These are phyloP conservation scores for Loxodonta africana DNA, from an alignment of 2,113 vertebrate genomes.

Conservation along the genomic window DNA sequence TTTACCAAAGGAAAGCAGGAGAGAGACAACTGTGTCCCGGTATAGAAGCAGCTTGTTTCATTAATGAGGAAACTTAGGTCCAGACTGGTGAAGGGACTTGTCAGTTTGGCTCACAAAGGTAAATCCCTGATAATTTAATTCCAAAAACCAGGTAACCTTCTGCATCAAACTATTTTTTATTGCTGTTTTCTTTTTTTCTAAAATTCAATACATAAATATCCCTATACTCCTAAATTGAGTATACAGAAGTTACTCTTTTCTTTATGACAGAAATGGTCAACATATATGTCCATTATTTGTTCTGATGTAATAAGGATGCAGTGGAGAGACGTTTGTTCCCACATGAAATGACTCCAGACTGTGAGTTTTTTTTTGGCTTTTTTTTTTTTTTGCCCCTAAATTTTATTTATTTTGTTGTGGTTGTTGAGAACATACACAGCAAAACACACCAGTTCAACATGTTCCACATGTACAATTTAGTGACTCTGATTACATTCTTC, in stretches of 20 bases:
- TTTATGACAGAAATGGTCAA: not conserved
- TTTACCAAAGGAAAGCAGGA: not conserved
- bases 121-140: not conserved
- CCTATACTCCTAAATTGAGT: not conserved
- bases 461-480: too few species aligned
- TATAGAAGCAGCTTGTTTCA: not conserved
- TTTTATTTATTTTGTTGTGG: too few species aligned
- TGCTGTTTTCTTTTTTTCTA: not conserved
- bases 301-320: not conserved
- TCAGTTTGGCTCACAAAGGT: not conserved
- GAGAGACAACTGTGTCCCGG: not conserved
- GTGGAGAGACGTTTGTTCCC: too few species aligned
- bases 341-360: not conserved
- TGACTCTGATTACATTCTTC: too few species aligned
- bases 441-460: too few species aligned
- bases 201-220: slow-evolving; percentile 35
- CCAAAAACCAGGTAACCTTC: not conserved
- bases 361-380: not conserved
- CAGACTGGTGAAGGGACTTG: not conserved
- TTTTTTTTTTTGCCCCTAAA: too few species aligned
- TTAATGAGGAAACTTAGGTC: not conserved
- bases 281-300: not conserved
- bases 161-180: slow-evolving; percentile 7
- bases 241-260: not conserved
- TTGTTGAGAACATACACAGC: too few species aligned